These are phyloP conservation scores for Mico argentatus DNA, from an alignment of 2,797 vertebrate species.

Conservation along the genomic window DNA sequence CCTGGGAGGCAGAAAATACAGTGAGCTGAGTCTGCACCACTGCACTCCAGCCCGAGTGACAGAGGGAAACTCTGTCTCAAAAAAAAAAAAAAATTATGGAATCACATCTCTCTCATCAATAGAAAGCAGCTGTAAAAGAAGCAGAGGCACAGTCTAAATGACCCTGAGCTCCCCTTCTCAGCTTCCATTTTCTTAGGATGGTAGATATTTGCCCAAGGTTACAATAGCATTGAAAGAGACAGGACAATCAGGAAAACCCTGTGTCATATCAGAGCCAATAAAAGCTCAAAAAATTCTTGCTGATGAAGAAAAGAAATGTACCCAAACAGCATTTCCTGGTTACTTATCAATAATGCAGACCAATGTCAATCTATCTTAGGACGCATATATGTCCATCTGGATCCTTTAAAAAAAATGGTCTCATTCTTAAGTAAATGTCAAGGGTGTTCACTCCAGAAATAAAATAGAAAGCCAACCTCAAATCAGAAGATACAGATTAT, in stretches of 20 bases:
- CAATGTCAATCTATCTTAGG: conserved; percentile 28
- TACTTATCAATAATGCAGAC: conserved; percentile 65
- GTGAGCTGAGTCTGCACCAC: neutral
- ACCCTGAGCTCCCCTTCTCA: neutral
- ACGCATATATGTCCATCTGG: neutral
- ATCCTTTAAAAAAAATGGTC: neutral
- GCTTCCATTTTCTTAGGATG: neutral
- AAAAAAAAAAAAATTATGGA: neutral
- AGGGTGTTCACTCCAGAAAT: conserved; percentile 26
- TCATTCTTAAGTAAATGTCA: conserved; percentile 47
- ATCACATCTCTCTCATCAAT: neutral
- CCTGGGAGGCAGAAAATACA: neutral
- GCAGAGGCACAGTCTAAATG: neutral
- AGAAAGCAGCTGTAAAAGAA: neutral
- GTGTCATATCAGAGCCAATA: neutral
- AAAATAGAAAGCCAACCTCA: conserved; percentile 30
- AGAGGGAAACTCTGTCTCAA: neutral
- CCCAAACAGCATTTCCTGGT: conserved; percentile 50
- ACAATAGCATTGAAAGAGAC: neutral
- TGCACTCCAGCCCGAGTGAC: neutral
- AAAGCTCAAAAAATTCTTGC: conserved; percentile 26
- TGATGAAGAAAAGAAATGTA: conserved; percentile 35
- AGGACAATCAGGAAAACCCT: neutral
- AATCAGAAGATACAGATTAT: conserved; percentile 10
- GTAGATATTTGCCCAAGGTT: neutral